Percentiles rank a stretch among this genome's conserved stretches.
Conservation (phyloP, 1,140 invertebrate genomes). For the Leptoteleia sp. region DNA sequence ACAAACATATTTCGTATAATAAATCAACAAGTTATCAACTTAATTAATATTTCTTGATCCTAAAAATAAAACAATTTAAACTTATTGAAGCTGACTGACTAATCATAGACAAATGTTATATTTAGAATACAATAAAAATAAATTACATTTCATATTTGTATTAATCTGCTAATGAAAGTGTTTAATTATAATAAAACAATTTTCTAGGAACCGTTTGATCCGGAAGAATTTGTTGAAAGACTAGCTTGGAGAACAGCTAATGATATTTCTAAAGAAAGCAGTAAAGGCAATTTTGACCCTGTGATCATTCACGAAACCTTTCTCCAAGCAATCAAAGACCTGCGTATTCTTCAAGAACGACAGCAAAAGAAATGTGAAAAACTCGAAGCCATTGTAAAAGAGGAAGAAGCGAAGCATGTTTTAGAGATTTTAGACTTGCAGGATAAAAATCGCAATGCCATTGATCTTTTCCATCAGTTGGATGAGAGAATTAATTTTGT, state of each 20-base stretch:
- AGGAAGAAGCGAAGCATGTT: conserved; percentile 93
- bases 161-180: no score
- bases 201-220: conserved; percentile 98
- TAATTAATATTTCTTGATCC: no score
- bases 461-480: conserved; percentile 93
- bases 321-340: conserved; percentile 92
- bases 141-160: no score
- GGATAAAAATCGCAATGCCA: conserved; percentile 93
- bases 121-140: no score
- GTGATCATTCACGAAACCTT: conserved; percentile 94
- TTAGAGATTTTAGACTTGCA: conserved; percentile 91
- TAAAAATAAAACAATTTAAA: no score
- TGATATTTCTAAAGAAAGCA: conserved; percentile 85
- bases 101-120: no score
- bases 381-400: conserved; percentile 90
- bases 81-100: no score
- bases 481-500: conserved; percentile 98
- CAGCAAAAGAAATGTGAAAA: conserved; percentile 94
- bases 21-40: no score
- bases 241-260: conserved; percentile 96
- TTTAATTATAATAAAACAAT: no score
- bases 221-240: conserved; percentile 98
- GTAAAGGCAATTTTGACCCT: conserved; percentile 88
- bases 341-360: conserved; percentile 90
- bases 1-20: no score